Conservation (phyloP, 1,140 invertebrate genomes). For the Andricus grossulariae region DNA sequence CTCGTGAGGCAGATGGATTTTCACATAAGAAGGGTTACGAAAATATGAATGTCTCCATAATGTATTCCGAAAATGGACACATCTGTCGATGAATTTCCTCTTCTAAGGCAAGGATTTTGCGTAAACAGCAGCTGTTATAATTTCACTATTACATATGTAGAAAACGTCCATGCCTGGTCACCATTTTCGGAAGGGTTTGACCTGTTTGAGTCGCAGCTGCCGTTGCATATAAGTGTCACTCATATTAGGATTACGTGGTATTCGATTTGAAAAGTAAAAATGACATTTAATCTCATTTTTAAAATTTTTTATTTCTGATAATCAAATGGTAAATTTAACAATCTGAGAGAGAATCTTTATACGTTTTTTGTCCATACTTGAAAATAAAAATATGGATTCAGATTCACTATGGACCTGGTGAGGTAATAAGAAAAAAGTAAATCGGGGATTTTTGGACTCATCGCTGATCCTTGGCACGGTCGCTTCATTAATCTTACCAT, state of each 20-base stretch:
- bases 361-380: not conserved
- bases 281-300: not conserved
- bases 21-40: slow-evolving; percentile 32
- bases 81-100: slow-evolving; percentile 18
- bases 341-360: no score
- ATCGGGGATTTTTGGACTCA: not conserved
- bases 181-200: slow-evolving; percentile 56
- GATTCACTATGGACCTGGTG: not conserved
- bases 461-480: slow-evolving; percentile 29
- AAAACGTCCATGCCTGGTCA: slow-evolving; percentile 29
- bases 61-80: slow-evolving; percentile 23
- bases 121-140: slow-evolving; percentile 65
- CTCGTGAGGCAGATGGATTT: slow-evolving; percentile 8
- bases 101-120: slow-evolving; percentile 54
- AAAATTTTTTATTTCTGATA: no score
- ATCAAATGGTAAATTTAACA: no score
- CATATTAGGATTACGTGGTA: not conserved
- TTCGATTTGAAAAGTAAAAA: not conserved
- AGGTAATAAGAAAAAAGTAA: slow-evolving; percentile 19
- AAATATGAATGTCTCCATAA: slow-evolving; percentile 11
- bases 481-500: slow-evolving; percentile 45
- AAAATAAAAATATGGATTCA: not conserved
- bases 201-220: slow-evolving; percentile 65
- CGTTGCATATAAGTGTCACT: not conserved
- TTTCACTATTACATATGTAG: slow-evolving; percentile 43